Percentiles rank a stretch among this genome's conserved stretches.
Evolutionary conservation across 2,888 invertebrate genomes (phyloP).

Genomic region (Nemurella pictetii): DNA sequence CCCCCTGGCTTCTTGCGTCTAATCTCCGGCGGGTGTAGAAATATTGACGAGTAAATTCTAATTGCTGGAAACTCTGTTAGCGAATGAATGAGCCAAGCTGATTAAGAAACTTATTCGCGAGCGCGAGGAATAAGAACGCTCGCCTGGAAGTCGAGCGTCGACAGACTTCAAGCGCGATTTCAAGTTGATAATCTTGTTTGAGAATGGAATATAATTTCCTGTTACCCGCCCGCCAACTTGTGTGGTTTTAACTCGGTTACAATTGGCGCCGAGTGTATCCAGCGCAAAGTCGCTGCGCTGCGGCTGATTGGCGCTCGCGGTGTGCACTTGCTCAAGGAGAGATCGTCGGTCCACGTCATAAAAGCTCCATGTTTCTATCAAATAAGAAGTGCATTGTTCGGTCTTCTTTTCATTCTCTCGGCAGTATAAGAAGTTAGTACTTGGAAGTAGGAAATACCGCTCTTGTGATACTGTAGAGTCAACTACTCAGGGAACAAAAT

Average conservation of each 20-base stretch:
- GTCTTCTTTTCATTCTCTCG: neutral
- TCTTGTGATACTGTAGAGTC: neutral
- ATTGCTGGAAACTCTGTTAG: neutral
- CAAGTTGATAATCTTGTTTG: conserved; percentile 18
- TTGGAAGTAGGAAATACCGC: neutral
- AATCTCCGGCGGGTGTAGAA: neutral
- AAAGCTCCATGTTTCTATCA: neutral
- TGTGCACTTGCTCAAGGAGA: neutral
- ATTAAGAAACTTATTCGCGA: neutral
- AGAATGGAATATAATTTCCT: conserved; percentile 14
- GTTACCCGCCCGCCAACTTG: neutral
- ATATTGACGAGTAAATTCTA: neutral
- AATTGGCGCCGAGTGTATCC: neutral
- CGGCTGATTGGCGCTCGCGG: neutral
- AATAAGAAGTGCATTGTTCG: neutral
- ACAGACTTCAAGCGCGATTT: neutral
- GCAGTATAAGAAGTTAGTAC: neutral
- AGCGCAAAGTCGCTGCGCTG: neutral
- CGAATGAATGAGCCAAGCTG: neutral
- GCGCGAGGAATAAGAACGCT: neutral
- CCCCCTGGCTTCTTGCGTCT: neutral
- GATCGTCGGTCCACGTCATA: neutral
- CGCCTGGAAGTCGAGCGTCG: neutral
- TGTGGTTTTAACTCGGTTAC: neutral
- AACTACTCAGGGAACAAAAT: no score